phyloP scores from a whole-genome alignment of 2,888 invertebrate genomes.

The Saturnia pavonia region DNA sequence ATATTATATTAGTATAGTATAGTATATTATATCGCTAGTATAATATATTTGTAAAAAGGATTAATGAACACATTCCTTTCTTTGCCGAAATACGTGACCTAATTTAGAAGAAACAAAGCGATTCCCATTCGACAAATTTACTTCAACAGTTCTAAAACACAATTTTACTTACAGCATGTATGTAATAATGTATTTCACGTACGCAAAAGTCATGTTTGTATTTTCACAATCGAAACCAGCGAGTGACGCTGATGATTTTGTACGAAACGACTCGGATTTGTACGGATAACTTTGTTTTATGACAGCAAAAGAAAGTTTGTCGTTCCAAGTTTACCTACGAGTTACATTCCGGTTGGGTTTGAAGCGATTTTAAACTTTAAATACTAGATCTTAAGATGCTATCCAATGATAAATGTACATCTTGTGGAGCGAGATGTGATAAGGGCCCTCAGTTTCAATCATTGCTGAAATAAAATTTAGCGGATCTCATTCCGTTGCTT shows the following conservation, averaged over 20 bases:
- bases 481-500: conserved; percentile 28
- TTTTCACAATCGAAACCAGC: neutral
- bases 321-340: conserved; percentile 3
- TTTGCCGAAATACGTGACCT: conserved; percentile 64
- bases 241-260: neutral
- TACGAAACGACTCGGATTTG: conserved; percentile 7
- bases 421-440: neutral
- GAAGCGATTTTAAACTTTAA: conserved; percentile 25
- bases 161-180: neutral
- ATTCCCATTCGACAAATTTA: conserved; percentile 38
- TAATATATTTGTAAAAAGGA: conserved; percentile 36
- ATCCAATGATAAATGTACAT: neutral
- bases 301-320: conserved; percentile 18
- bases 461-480: conserved; percentile 32
- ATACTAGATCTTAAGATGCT: conserved; percentile 16
- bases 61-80: conserved; percentile 53
- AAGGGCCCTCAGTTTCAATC: conserved; percentile 33
- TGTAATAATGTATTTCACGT: neutral
- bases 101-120: conserved; percentile 71
- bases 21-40: too few species aligned
- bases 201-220: conserved; percentile 21
- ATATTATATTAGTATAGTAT: too few species aligned
- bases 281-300: neutral
- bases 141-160: conserved; percentile 18
- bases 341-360: conserved; percentile 22